Conservation (phyloP, 2,888 invertebrate species). For the Bugula neritina region DNA sequence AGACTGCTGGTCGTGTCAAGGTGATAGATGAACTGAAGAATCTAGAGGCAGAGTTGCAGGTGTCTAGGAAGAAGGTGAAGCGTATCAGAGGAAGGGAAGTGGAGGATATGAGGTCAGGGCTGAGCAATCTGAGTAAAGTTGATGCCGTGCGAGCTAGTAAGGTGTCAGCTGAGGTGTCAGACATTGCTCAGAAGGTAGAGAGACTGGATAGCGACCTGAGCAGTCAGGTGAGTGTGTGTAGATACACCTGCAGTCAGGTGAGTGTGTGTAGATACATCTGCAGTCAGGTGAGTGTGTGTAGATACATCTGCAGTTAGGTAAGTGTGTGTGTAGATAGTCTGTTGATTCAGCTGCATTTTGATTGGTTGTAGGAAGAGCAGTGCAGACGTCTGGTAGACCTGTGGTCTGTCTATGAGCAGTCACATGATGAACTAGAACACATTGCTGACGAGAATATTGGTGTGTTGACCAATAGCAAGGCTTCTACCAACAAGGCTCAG, state of each 20-base stretch:
- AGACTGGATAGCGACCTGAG: slow-evolving; percentile 2
- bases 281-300: background rate
- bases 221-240: background rate
- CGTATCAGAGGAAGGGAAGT: slow-evolving; percentile 18
- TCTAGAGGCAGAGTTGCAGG: slow-evolving; percentile 19
- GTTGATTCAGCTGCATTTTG: slow-evolving; percentile 8
- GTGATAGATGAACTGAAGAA: slow-evolving; percentile 16
- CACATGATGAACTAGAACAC: slow-evolving; percentile 6
- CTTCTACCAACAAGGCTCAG: slow-evolving; percentile 67
- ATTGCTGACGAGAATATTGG: background rate
- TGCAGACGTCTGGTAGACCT: slow-evolving; percentile 41
- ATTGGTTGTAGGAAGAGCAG: slow-evolving; percentile 36
- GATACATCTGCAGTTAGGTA: background rate
- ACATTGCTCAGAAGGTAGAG: background rate
- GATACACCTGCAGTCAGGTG: background rate
- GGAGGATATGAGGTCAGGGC: slow-evolving; percentile 13
- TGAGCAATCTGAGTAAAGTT: background rate
- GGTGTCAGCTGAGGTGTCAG: background rate
- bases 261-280: background rate
- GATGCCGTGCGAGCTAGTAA: background rate
- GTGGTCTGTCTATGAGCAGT: slow-evolving; percentile 25
- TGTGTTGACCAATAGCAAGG: background rate
- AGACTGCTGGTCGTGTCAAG: background rate
- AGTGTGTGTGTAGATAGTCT: too few species aligned
- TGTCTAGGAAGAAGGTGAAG: slow-evolving; percentile 14